Evolutionary conservation across 2,113 vertebrate genomes (phyloP).

Genomic region (Ptyas mucosa): DNA sequence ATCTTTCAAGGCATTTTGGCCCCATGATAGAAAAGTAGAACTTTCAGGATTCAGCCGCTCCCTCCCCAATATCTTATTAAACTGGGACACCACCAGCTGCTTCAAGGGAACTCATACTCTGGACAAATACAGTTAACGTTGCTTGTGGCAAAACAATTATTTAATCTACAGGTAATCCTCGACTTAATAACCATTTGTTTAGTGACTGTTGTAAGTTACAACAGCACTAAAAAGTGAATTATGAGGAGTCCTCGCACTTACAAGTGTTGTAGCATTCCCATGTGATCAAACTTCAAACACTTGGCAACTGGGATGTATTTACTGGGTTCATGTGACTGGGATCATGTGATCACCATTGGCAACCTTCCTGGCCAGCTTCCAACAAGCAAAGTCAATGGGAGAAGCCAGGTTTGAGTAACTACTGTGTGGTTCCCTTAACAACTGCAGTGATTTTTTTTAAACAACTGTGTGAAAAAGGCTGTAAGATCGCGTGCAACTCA

Average conservation of each 20-base stretch:
- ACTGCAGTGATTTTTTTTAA: not conserved
- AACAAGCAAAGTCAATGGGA: not conserved
- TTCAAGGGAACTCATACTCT: not conserved
- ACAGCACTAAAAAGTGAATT: not conserved
- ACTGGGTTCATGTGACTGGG: not conserved
- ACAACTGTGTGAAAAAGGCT: not conserved
- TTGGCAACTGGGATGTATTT: not conserved
- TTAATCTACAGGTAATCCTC: not conserved
- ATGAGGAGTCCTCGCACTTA: not conserved
- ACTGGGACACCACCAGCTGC: not conserved
- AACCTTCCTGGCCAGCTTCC: not conserved
- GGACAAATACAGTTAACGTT: not conserved
- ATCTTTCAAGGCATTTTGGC: not conserved
- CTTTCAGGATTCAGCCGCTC: not conserved
- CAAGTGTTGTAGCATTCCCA: not conserved
- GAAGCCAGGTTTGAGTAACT: not conserved
- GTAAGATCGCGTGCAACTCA: not conserved
- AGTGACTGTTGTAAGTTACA: not conserved
- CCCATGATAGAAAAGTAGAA: not conserved
- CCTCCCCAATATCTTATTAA: not conserved
- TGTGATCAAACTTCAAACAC: not conserved
- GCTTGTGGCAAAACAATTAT: not conserved
- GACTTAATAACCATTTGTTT: not conserved
- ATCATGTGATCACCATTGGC: not conserved
- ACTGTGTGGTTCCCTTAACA: not conserved